Base-by-base conservation (phyloP, 2,113 vertebrate species). In the Damaliscus lunatus region DNA sequence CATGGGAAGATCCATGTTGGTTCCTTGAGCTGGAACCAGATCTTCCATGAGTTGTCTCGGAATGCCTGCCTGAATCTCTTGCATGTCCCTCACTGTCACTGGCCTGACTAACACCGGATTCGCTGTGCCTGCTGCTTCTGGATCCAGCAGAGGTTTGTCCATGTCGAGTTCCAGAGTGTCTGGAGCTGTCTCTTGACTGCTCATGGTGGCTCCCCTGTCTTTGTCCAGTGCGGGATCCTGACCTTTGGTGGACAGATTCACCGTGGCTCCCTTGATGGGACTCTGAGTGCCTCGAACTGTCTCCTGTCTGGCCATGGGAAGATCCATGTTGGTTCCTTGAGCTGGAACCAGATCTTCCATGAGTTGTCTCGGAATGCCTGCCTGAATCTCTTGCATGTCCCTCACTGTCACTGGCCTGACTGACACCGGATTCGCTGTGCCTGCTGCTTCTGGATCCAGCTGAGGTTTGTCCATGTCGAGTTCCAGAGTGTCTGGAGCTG, bases 311-410 rank as follows among this genome's bases (percentile, higher is more conserved):
- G 0, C 23, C 57, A 11, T 59, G 57, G n/a, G 0, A 10, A 9
- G n/a, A 57, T 7, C n/a, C 9, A 6, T 6, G 3, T 40, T 57
- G 55, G 5, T 12, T 33, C 1, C 33, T 5, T 7, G 48, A 36
- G 2, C 0, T 29, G 9, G 53, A 50, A 4, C 11, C 23, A 3
- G 81, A 5, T 0, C 1, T 6, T 19, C 14, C 6, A 3, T 50
- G 67, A 36, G 67, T 23, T n/a, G 13, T 40, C 67, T 12, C n/a
- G 4, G 17, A 10, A 5, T 11, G 50, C 13, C 16, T 17, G 29
- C 15, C 27, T 21, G 71, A 57, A 1, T 25, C 57, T 31, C 46
- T 15, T 21, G n/a, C 29, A 9, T 62, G 43, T 43, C n/a, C 46
- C 13, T 57, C 10, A 2, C 50, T 52, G 50, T 52, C 50, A 52